Base-by-base conservation (phyloP, 2,113 vertebrate species). In the Sceloporus tristichus region DNA sequence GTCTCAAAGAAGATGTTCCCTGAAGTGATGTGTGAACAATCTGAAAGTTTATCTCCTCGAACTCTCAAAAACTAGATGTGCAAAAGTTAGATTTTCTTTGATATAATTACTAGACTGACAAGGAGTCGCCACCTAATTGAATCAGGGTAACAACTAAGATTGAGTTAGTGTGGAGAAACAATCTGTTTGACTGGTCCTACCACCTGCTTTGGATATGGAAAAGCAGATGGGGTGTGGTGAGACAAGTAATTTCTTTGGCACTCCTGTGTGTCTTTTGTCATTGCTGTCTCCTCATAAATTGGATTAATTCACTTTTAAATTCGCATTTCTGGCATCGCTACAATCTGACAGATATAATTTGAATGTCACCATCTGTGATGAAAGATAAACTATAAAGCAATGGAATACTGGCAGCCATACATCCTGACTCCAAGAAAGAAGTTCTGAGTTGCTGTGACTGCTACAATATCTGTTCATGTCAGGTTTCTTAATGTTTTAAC, bases 281-380 rank as follows among this genome's bases (percentile, higher is more conserved):
- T 89, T 90, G 87, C 85, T 59, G 56, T 87, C 88, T 91, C 73
- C 73, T 87, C 77, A 90, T 91, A 93, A 93, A 94, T 93, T 48
- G 93, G 89, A 94, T 95, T 95, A 92, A 92, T 93, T 91, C 80
- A 84, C 19, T 65, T 90, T 91, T 91, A 90, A 94, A 85, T 95
- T 90, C 94, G 87, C 91, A 93, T 92, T 87, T 77, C 62, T 79
- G 93, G 90, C 89, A 87, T 83, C 93, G 81, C 91, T 93, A 88
- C 91, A 91, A 83, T 87, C 90, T 85, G 82, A 88, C 85, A 95
- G 94, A 92, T 93, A 91, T 88, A 94, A 94, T 95, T 93, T 94
- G 84, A 91, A 84, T 95, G 91, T 93, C 90, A 93, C 94, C 94
- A 95, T 94, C 95, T 96, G 94, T 85, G 91, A 92, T 93, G 82